A percentile compares a stretch with the other conserved stretches of the same genome.
phyloP scores from a whole-genome alignment of 2,888 invertebrate species.

The Tinea semifulvella region DNA sequence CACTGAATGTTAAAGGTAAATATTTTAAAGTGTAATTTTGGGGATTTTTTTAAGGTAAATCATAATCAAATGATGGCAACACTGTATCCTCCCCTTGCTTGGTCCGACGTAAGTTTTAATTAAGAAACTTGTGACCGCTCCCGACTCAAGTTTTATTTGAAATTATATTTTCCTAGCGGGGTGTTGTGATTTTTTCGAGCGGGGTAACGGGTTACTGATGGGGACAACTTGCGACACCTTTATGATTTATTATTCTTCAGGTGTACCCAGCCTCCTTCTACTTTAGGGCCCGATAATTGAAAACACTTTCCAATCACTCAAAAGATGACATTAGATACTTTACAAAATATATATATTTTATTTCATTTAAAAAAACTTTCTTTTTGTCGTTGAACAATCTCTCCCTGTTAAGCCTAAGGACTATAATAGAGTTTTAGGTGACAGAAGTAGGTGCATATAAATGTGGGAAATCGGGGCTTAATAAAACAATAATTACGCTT shows the following conservation, averaged over 20 bases:
- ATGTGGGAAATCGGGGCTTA: too few species aligned
- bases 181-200: constrained; percentile 48
- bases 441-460: too few species aligned
- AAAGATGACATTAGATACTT: neutral
- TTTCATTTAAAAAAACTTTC: too few species aligned
- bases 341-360: too few species aligned
- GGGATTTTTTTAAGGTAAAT: too few species aligned
- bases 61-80: too few species aligned
- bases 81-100: constrained; percentile 41
- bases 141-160: constrained; percentile 60
- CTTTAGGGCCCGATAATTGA: constrained; percentile 33
- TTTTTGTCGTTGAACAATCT: too few species aligned
- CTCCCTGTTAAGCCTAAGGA: too few species aligned
- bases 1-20: too few species aligned
- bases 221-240: constrained; percentile 49
- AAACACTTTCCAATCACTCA: constrained; percentile 21
- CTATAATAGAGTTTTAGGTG: too few species aligned
- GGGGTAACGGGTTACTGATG: constrained; percentile 44
- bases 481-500: too few species aligned
- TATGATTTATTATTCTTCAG: constrained; percentile 50
- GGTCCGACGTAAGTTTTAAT: constrained; percentile 65
- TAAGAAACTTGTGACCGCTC: constrained; percentile 66
- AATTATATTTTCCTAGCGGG: constrained; percentile 62
- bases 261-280: constrained; percentile 22
- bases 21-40: too few species aligned